A percentile compares a stretch with the other conserved stretches of the same genome.
These are phyloP conservation scores for Mycalesis mineus DNA, from an alignment of 2,888 invertebrate genomes.

Conservation along the genomic window DNA sequence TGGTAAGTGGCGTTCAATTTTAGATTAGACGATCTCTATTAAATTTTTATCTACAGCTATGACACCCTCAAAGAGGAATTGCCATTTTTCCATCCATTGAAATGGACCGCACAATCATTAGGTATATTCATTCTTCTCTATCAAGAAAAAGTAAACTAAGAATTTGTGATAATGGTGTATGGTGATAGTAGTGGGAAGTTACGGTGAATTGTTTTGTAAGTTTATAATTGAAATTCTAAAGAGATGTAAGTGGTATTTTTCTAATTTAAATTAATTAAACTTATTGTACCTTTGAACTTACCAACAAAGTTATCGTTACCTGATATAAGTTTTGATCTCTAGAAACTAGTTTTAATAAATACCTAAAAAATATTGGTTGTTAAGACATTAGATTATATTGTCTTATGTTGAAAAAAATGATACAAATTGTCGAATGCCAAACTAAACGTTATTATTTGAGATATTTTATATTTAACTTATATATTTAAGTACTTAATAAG, in stretches of 20 bases:
- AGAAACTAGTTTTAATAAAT: conserved; percentile 63
- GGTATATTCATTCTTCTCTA: conserved; percentile 2
- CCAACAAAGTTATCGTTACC: conserved; percentile 57
- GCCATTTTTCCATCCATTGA: no score
- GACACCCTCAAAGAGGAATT: no score
- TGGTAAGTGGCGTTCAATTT: no score
- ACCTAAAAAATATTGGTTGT: conserved; percentile 37
- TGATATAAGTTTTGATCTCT: conserved; percentile 75
- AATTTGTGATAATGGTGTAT: conserved; percentile 55
- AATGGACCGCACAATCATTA: background rate
- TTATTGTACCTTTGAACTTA: conserved; percentile 24
- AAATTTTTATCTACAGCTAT: no score
- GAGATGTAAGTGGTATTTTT: conserved; percentile 35
- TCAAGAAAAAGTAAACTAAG: conserved; percentile 18
- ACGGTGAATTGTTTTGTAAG: conserved; percentile 38
- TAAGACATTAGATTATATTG: conserved; percentile 33
- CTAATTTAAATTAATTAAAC: conserved; percentile 31
- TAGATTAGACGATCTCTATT: no score
- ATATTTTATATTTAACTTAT: conserved; percentile 50
- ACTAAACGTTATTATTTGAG: conserved; percentile 64
- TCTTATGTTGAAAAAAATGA: conserved; percentile 34
- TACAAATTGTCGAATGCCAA: conserved; percentile 52
- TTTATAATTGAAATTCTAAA: conserved; percentile 38
- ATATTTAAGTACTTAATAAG: conserved; percentile 40
- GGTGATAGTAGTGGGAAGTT: conserved; percentile 53